Evolutionary conservation across 2,113 vertebrate species (phyloP).

Genomic region (Apodemus sylvaticus): DNA sequence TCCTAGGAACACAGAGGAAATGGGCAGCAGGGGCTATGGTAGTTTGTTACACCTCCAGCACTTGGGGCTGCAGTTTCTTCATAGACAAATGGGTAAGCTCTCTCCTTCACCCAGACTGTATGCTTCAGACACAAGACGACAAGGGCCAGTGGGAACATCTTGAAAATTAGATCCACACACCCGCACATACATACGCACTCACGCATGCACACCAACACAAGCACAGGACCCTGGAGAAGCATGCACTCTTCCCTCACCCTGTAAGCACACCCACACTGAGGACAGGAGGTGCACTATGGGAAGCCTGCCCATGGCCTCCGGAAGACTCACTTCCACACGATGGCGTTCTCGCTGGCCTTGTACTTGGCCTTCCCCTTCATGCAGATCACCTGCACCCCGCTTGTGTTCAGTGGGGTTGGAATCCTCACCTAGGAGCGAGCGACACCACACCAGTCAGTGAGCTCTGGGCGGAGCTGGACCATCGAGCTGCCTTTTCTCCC

Average conservation of each 20-base stretch:
- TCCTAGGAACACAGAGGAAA: constrained; percentile 85
- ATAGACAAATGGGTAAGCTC: neutral
- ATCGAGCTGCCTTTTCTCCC: neutral
- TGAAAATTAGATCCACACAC: neutral
- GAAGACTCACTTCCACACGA: constrained; percentile 97
- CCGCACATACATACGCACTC: neutral
- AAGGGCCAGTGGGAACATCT: neutral
- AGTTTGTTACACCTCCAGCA: neutral
- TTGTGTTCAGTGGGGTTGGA: constrained; percentile 98
- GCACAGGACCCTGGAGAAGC: neutral
- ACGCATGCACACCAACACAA: neutral
- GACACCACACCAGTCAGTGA: constrained; percentile 53
- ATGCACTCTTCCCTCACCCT: neutral
- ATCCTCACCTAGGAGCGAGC: constrained; percentile 94
- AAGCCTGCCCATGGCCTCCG: neutral
- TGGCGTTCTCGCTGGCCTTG: constrained; percentile 99
- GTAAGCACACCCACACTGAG: neutral
- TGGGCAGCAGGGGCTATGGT: neutral
- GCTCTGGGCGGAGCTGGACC: neutral
- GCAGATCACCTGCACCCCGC: constrained; percentile 99
- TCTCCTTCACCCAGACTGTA: neutral
- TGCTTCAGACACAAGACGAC: neutral
- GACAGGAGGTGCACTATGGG: neutral
- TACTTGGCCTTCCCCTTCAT: constrained; percentile 99
- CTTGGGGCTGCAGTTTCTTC: neutral